Evolutionary conservation across 2,888 invertebrate species (phyloP), one percentile per base, ranked within the genome.

Genomic region (Papilio demoleus): DNA sequence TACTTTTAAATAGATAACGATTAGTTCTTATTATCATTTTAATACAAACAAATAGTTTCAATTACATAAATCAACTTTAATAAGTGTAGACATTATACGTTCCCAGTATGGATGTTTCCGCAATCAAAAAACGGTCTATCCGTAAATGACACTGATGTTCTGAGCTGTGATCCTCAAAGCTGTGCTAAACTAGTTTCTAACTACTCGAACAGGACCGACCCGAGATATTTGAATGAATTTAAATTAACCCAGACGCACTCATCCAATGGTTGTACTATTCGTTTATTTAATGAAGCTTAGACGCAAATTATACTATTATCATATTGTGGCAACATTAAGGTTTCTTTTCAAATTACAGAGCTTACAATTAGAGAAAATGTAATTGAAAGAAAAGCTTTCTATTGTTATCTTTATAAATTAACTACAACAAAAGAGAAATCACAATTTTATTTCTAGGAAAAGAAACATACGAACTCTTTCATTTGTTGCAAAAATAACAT

Each of bases 111-210:
- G 31, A 62, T 45, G 8, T 34, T 5, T 31, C 12, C 47, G 45
- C 47, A 45, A 47, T 11, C 12, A 47, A 47, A 50, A 47, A 24
- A 22, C 22, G 47, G 63, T 42, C 17, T 19, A 24, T 34, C 31
- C 50, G 50, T 38, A 53, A 36, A 53, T 53, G 38, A 38, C 27
- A 53, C 38, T 64, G 24, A 27, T 22, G 36, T 17, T 38, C 38
- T 64, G 36, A 38, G 12, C 11, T 9, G 38, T 4, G 24, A n/a
- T n/a, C n/a, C n/a, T n/a, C n/a, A n/a, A 50, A 38, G 12, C 11
- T 9, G 38, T 4, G 24, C 22, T 38, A 8, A 63, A 63, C 36
- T 64, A 64, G 50, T 64, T 53, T 36, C 53, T n/a, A 24, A 36
- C 38, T 47, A 34, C 47, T 38, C 12, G 34, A 38, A 31, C 8